Base-by-base conservation (phyloP, 2,888 invertebrate species). In the Sialis lutaria region DNA sequence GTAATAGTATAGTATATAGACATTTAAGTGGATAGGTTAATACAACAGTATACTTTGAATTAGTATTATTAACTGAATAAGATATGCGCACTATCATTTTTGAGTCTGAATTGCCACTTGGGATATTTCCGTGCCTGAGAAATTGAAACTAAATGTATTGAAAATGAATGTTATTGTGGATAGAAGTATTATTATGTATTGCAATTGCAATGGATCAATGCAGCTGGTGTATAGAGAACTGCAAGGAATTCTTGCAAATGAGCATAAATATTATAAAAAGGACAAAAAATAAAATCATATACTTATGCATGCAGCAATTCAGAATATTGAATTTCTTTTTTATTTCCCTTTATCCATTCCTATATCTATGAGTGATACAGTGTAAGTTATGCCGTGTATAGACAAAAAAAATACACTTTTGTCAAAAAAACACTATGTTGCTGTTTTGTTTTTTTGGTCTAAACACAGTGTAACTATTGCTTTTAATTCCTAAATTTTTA, bases 291-390 rank as follows among this genome's bases (percentile, higher is more conserved):
- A 47, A 50, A 50, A 50, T 49, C 47, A 47, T 50, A 50, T 50
- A 50, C 50, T 50, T 50, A 50, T 50, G 50, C 50, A 50, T 50
- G 50, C 50, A 50, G 50, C 50, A 50, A 50, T 42, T 46, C 45
- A 46, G 47, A 47, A 45, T 48, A 49, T 33, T 47, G 47, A 47
- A 44, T 44, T 50, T 41, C 44, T 43, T 43, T 43, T 43, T 43
- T 10, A 37, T 10, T 37, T 12, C 37, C 12, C 7, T 37, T 41
- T n/a, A 22, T 22, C 22, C 22, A 22, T 22, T 22, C 22, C 22
- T 22, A 22, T 22, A 22, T 4, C 22, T 22, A 22, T 22, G 4
- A 22, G 22, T 22, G 22, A 22, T 22, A 22, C 22, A 22, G 22
- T 22, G 22, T 22, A 22, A 22, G 22, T n/a, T n/a, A n/a, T n/a